These are phyloP conservation scores for Meleagris gallopavo DNA, from an alignment of 2,113 vertebrate genomes.

Conservation along the genomic window DNA sequence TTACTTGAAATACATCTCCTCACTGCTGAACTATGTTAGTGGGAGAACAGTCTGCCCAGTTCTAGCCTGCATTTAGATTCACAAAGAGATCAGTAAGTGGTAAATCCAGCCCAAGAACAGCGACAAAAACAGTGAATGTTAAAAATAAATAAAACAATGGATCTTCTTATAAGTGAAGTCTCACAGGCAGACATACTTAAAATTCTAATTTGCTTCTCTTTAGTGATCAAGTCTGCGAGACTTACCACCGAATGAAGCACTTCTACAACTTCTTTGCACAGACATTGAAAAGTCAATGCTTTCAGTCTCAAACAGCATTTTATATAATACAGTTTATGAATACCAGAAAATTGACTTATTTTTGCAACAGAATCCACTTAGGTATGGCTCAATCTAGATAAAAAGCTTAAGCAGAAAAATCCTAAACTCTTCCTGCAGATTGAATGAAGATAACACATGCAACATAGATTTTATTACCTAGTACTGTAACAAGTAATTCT, in stretches of 20 bases:
- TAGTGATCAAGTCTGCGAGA: neutral
- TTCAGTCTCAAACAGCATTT: neutral
- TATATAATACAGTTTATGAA: neutral
- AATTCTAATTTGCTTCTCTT: neutral
- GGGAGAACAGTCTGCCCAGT: neutral
- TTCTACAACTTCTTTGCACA: neutral
- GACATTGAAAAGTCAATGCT: neutral
- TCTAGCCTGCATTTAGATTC: neutral
- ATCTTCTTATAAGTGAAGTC: neutral
- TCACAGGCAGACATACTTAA: neutral
- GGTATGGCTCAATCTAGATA: neutral
- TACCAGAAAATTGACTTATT: neutral
- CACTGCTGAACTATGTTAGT: neutral
- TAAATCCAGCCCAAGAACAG: neutral
- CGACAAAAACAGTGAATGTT: neutral
- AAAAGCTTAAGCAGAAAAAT: neutral
- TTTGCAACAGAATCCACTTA: neutral
- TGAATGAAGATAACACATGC: neutral
- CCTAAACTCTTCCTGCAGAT: neutral
- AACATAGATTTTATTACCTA: conserved; percentile 82
- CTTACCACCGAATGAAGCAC: neutral
- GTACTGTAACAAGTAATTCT: conserved; percentile 82
- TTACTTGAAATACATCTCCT: neutral
- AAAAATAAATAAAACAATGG: neutral
- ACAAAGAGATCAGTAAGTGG: neutral